These are phyloP conservation scores for Cebus imitator DNA, from an alignment of 2,113 vertebrate species.

Conservation along the genomic window DNA sequence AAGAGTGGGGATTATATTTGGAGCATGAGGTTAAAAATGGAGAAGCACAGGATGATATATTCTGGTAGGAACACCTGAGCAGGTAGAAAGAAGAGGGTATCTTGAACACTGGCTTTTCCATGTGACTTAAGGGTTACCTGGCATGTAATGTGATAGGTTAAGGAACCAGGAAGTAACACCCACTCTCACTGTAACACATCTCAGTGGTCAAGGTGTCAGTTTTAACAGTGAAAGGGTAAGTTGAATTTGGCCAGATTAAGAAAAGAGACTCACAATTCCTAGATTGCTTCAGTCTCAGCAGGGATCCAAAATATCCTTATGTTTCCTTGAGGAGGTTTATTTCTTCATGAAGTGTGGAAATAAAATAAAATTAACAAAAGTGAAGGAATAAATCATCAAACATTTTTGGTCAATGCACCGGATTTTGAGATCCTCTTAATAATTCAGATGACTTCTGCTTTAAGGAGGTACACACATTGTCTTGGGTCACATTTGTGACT, in stretches of 20 bases:
- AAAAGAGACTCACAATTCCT: rapidly evolving
- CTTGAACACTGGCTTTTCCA: background rate
- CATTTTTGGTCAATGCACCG: background rate
- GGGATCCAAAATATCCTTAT: background rate
- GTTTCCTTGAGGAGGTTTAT: background rate
- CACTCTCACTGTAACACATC: rapidly evolving
- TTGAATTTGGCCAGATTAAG: too few relatives aligned
- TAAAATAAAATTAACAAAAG: background rate
- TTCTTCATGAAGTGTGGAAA: too few relatives aligned
- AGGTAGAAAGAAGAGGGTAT: rapidly evolving
- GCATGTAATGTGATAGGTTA: rapidly evolving
- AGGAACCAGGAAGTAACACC: background rate
- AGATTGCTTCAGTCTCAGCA: too few relatives aligned
- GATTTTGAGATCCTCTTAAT: background rate
- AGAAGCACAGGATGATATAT: rapidly evolving
- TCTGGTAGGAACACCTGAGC: background rate
- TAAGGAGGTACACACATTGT: too few relatives aligned
- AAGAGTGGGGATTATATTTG: background rate
- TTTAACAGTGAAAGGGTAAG: background rate
- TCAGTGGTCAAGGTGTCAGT: background rate
- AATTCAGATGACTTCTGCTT: background rate
- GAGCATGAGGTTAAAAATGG: background rate
- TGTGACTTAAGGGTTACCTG: background rate
- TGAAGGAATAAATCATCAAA: background rate
- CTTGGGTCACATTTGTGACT: background rate